Conservation (phyloP, 2,888 invertebrate species). For the Pristionchus maxplancki region DNA sequence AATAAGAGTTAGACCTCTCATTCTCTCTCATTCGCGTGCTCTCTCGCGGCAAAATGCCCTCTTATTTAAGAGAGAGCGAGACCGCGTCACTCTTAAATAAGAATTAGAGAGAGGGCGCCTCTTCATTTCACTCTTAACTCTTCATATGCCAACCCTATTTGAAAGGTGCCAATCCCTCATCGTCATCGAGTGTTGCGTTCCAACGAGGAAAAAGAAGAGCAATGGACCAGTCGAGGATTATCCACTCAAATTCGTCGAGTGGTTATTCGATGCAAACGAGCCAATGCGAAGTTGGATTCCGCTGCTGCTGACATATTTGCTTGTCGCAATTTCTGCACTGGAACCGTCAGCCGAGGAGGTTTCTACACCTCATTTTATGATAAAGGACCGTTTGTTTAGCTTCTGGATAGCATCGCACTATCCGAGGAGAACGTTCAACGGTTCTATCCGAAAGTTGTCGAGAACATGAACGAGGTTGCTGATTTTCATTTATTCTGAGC, state of each 20-base stretch:
- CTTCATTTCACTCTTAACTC: too few relatives aligned
- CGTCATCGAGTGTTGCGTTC: not conserved
- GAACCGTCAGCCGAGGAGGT: conserved; percentile 10
- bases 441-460: not conserved
- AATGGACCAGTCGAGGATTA: conserved; percentile 2
- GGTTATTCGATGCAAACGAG: not conserved
- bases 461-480: conserved; percentile 35
- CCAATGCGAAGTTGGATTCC: not conserved
- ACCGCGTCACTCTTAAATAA: too few relatives aligned
- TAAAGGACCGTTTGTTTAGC: not conserved
- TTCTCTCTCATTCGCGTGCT: too few relatives aligned
- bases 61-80: too few relatives aligned
- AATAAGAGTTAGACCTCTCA: too few relatives aligned
- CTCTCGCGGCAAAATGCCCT: too few relatives aligned
- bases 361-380: not conserved
- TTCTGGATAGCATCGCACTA: conserved; percentile 15
- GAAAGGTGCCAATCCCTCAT: too few relatives aligned
- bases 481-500: not conserved
- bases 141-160: too few relatives aligned
- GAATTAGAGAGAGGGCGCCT: too few relatives aligned
- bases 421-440: not conserved
- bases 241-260: not conserved
- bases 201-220: not conserved
- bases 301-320: not conserved
- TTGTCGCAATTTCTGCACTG: not conserved